Evolutionary conservation across 92 coral and sea anemone species (phyloP).

Genomic region (Zoanthus sansibaricus): DNA sequence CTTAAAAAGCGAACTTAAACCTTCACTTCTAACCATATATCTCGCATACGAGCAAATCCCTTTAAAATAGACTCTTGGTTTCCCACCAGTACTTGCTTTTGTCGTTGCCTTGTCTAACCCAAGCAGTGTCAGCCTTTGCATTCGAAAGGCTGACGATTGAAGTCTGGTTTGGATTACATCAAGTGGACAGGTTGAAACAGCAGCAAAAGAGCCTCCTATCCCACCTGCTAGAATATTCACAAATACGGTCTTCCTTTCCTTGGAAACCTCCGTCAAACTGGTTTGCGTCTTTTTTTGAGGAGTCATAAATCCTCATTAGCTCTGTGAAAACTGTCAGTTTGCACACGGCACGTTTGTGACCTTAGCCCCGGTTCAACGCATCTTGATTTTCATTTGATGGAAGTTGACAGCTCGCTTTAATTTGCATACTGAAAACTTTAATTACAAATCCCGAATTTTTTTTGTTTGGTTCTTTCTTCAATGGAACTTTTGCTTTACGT

Average conservation of each 20-base stretch:
- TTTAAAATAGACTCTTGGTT: conserved; percentile 33
- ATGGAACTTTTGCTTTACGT: too few relatives aligned
- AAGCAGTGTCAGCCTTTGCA: conserved; percentile 41
- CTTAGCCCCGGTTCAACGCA: too few relatives aligned
- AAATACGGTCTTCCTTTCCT: conserved; percentile 23
- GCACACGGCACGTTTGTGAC: too few relatives aligned
- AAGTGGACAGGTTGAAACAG: conserved; percentile 52
- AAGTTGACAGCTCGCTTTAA: too few relatives aligned
- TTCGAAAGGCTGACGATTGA: conserved; percentile 61
- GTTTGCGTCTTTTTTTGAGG: background rate
- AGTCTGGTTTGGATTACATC: conserved; percentile 65
- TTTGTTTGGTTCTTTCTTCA: too few relatives aligned
- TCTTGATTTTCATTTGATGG: too few relatives aligned
- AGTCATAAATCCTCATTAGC: too few relatives aligned
- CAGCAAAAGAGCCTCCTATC: conserved; percentile 55
- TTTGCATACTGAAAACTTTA: too few relatives aligned
- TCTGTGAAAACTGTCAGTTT: too few relatives aligned
- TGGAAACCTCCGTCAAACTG: background rate
- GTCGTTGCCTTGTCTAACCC: conserved; percentile 47
- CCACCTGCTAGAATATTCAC: conserved; percentile 60
- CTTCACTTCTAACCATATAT: conserved; percentile 58
- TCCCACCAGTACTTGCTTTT: conserved; percentile 9
- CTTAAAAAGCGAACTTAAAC: conserved; percentile 47
- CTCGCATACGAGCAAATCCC: conserved; percentile 54
- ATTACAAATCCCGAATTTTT: too few relatives aligned